Base-by-base conservation (phyloP, 2,888 invertebrate genomes). In the Netelia melanura region DNA sequence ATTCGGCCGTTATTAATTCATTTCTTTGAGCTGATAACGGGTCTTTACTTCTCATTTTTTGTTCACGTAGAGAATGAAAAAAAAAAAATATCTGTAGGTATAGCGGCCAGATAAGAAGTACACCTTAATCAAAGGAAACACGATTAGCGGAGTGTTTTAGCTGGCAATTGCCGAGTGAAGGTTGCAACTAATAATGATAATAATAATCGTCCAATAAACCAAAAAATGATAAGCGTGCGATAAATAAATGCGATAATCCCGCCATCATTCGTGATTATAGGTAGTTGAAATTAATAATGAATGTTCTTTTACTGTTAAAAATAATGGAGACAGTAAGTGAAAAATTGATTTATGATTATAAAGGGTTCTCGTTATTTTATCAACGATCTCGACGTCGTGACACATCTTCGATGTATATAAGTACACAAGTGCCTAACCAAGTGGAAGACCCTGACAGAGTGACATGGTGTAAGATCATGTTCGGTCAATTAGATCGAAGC, bases 401-500 rank as follows among this genome's bases (percentile, higher is more conserved):
- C 54, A 30, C 38, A 38, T 71, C 54, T 25, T 8, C 30, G 17
- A 71, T 52, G 44, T n/a, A 11, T 70, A 71, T 56, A 56, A 17
- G 23, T 58, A 56, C n/a, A 54, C 17, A 17, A 71, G 30, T 54
- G 38, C 52, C 30, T 30, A 11, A 25, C 70, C 14, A 48, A 11
- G 48, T 6, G 62, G 10, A 48, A 62, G 23, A 11, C 25, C 62
- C 48, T n/a, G 61, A 74, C 62, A 61, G 44, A n/a, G 21, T n/a
- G 58, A 61, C 23, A 43, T 58, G 43, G 62, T 71, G 30, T 58
- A 21, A 43, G 79, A 64, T 71, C 64, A 64, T 38, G 71, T 79
- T 71, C 70, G 64, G 64, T 71, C 79, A 79, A 79, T 71, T 56
- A 79, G 56, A 38, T 71, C 79, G 79, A 25, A 21, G 23, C 78